Evolutionary conservation across 2,888 invertebrate genomes (phyloP), one percentile per base, ranked within the genome.

Genomic region (Piscicola geometra): DNA sequence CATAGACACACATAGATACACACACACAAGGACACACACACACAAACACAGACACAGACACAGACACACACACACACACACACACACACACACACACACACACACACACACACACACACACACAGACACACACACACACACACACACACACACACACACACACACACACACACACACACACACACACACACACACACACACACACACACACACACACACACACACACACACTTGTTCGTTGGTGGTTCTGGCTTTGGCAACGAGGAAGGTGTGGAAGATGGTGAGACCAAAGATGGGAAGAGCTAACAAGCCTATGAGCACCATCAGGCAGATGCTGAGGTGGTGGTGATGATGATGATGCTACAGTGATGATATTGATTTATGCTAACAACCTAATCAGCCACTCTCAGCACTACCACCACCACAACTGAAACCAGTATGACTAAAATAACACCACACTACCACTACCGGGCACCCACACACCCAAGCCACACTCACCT

Each of bases 221-320:
- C 50, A n/a, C 5, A 30, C 25, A 71, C 76, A 35, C n/a, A 88
- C 88, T 89, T 99, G 99, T 88, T 99, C 99, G 88, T 99, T 99
- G 80, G 99, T 99, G 76, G 99, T 99, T 80, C 98, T 89, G 50
- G 98, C 99, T 79, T 97, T 88, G 36, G 94, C 92, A 75, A 99
- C 96, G 81, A 99, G 89, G 82, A 98, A 92, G 89, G 97, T 91
- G 87, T 99, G 99, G 88, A 99, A 99, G 78, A 94, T 94, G 77
- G 98, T 97, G 84, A 99, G 88, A 81, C 98, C 99, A 86, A 95
- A 91, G 82, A 99, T 95, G 78, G 99, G 99, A 85, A 99, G 93
- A 83, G 94, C 91, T 82, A 99, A 88, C 80, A 99, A 86, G 33
- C 79, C 78, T n/a, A 78, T 66, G 5, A 79, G 41, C 5, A 73